Base-by-base conservation (phyloP, 2,888 invertebrate genomes). In the Sarcophaga carnaria region DNA sequence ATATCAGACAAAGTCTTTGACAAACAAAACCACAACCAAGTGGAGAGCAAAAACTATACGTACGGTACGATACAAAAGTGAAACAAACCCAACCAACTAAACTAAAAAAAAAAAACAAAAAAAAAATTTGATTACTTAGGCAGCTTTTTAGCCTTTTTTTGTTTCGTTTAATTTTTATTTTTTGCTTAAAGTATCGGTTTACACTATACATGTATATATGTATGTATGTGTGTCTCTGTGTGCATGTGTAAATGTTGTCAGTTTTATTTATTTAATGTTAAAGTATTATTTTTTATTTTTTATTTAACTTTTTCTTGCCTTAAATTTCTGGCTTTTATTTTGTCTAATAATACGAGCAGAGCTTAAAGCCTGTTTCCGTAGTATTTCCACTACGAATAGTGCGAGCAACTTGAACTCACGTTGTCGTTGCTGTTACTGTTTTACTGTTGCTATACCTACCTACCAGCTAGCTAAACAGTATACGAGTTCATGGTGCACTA, bases 181-280 rank as follows among this genome's bases (percentile, higher is more conserved):
- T 54, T 54, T 12, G 64, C 74, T 78, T 79, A 82, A 85, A 78
- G 78, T 85, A 82, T 85, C 81, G 75, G 63, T 81, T 85, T 81
- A 81, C 81, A 78, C 76, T 77, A 80, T 72, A 77, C 60, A 47
- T 70, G n/a, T 49, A 5, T 49, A 49, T 11, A 49, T 49, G 49
- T 49, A 4, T 27, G 5, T 37, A 0, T 37, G 37, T 37, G 37
- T 37, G 37, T 2, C 8, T 6, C 37, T 37, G 37, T 37, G 8
- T 37, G 37, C 10, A 47, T 54, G 72, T 67, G 20, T 27, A 59
- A 77, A 54, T 60, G 47, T 75, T 81, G 66, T 20, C 63, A 59
- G 77, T 78, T 69, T 81, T 85, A 71, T 80, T 83, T 80, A 71
- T 76, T 82, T 76, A 62, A 76, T 71, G 59, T 67, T 76, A 62